A percentile compares a stretch with the other conserved stretches of the same genome.
Conservation (phyloP, 2,797 vertebrate species). For the Psittacula derbiana region DNA sequence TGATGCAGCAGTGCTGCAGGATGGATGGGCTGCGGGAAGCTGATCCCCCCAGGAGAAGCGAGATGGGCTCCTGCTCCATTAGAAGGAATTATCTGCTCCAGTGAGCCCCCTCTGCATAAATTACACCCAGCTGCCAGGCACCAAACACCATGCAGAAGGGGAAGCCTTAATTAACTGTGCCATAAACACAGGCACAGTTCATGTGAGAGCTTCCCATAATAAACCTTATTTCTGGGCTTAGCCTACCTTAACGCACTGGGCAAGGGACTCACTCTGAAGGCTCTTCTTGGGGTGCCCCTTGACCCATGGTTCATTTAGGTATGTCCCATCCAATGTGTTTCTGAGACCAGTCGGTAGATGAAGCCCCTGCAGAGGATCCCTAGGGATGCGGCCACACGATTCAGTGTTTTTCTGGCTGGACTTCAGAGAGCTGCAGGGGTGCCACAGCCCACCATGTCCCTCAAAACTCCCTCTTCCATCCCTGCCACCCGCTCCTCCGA, state of each 20-base stretch:
- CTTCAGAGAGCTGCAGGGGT: neutral
- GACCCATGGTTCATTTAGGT: neutral
- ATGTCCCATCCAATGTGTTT: constrained; percentile 50
- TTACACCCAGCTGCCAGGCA: neutral
- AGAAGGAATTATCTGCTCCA: neutral
- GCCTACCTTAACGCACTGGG: constrained; percentile 85
- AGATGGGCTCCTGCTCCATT: neutral
- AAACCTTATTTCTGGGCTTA: neutral
- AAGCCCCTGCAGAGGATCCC: neutral
- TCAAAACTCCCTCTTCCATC: neutral
- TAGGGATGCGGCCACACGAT: neutral
- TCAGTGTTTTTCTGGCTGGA: neutral
- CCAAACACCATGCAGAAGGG: neutral
- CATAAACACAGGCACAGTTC: neutral
- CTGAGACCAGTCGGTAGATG: constrained; percentile 57
- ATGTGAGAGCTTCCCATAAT: accelerated
- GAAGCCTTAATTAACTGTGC: neutral
- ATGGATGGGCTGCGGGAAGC: accelerated
- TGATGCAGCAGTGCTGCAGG: neutral
- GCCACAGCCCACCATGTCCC: neutral
- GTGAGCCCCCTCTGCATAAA: neutral
- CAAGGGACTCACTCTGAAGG: constrained; percentile 75
- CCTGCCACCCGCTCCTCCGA: neutral
- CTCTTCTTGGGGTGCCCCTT: constrained; percentile 18
- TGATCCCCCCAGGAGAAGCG: neutral